Percentiles rank a stretch among this genome's conserved stretches.
phyloP scores from a whole-genome alignment of 2,888 invertebrate species.

The Limenitis camilla region DNA sequence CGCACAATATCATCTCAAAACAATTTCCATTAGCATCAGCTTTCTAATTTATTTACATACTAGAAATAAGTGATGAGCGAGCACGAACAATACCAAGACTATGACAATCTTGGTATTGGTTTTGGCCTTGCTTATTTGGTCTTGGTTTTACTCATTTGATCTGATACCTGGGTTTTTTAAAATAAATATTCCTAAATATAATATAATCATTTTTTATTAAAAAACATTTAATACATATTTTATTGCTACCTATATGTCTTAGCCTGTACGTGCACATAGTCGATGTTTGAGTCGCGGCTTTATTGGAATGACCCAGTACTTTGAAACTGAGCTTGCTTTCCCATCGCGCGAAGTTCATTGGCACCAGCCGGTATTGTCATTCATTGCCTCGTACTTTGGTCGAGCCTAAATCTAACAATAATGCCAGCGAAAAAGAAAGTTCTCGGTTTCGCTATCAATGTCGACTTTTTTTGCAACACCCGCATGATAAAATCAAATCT shows the following conservation, averaged over 20 bases:
- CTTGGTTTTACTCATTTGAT: too few relatives aligned
- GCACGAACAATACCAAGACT: too few relatives aligned
- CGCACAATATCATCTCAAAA: conserved; percentile 31
- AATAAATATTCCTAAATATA: too few relatives aligned
- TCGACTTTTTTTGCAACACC: conserved; percentile 44
- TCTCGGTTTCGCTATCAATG: conserved; percentile 46
- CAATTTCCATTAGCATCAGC: conserved; percentile 12
- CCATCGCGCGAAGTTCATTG: conserved; percentile 65
- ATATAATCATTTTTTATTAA: too few relatives aligned
- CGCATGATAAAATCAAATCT: neutral
- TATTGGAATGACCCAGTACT: conserved; percentile 59
- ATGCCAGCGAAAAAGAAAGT: conserved; percentile 64
- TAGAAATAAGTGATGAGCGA: neutral
- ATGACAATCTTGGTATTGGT: too few relatives aligned
- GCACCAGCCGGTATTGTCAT: conserved; percentile 41
- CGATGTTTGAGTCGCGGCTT: conserved; percentile 46
- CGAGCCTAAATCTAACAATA: conserved; percentile 56
- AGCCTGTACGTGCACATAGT: conserved; percentile 28
- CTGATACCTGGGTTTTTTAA: too few relatives aligned
- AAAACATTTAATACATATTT: too few relatives aligned
- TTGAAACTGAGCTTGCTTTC: conserved; percentile 59
- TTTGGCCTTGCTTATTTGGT: too few relatives aligned
- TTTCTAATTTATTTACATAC: conserved; percentile 19
- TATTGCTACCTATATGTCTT: conserved; percentile 15
- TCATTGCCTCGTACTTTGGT: conserved; percentile 34